phyloP scores from a whole-genome alignment of 2,888 invertebrate species.

The Agrenia bidenticulata region DNA sequence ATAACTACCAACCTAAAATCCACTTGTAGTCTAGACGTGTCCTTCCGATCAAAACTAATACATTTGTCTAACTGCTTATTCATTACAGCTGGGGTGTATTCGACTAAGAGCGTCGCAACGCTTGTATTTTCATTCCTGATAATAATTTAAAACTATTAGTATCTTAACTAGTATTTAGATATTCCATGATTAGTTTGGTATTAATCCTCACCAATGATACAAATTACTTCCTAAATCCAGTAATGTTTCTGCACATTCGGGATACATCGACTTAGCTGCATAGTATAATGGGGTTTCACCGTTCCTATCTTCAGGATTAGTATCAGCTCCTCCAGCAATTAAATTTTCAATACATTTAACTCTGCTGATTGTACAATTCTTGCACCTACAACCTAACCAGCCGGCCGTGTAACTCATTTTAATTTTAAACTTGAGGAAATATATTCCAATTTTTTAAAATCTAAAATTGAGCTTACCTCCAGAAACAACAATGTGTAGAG shows the following conservation, averaged over 20 bases:
- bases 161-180: not conserved
- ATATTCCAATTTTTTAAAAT: not conserved
- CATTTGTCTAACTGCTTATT: slow-evolving; percentile 33
- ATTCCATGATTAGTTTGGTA: not conserved
- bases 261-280: slow-evolving; percentile 21
- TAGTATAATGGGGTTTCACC: slow-evolving; percentile 33
- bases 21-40: slow-evolving; percentile 19
- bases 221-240: slow-evolving; percentile 31
- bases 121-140: slow-evolving; percentile 25
- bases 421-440: no score
- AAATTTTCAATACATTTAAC: slow-evolving; percentile 26
- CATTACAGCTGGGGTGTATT: slow-evolving; percentile 33
- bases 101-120: slow-evolving; percentile 23
- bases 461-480: slow-evolving; percentile 23
- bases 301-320: slow-evolving; percentile 24
- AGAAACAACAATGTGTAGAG: slow-evolving; percentile 32
- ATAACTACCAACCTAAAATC: slow-evolving; percentile 30
- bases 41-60: slow-evolving; percentile 17
- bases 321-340: slow-evolving; percentile 18
- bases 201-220: slow-evolving; percentile 24
- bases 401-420: not conserved
- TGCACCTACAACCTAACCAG: slow-evolving; percentile 32
- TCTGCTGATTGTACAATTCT: slow-evolving; percentile 19
- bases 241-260: slow-evolving; percentile 23
- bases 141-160: not conserved